Evolutionary conservation across 2,113 vertebrate genomes (phyloP), one percentile per base, ranked within the genome.

Genomic region (Eira barbara): DNA sequence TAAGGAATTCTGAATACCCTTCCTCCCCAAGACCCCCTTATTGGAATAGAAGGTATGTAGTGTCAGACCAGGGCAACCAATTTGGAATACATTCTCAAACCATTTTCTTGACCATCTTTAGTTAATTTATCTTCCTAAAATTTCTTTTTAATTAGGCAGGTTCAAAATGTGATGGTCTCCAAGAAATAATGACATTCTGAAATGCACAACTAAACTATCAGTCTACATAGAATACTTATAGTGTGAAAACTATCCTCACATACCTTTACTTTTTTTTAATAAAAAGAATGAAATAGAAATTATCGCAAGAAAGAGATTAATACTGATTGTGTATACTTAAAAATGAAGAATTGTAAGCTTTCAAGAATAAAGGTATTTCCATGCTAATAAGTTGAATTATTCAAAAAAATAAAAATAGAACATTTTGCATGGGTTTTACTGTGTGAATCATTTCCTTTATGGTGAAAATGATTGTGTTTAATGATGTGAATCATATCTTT

Each of bases 401-500:
- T 95, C 69, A 96, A 97, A 97, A 74, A 80, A 96, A 94, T 65
- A 65, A 94, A 96, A 82, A 74, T 71, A 39, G 76, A 82, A 96
- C 94, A 94, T 98, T 98, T 98, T 96, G 63, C 49, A 86, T 96
- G 63, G 74, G 63, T 94, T 95, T 97, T 98, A 98, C 91, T 83
- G 34, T 97, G 87, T 97, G 97, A 97, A 98, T 98, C 84, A 52
- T 98, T 98, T 97, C 52, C 84, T 98, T 97, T 96, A 71, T 95
- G 95, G 97, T 96, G 86, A 96, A 98, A 99, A 98, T 97, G 91
- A 98, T 97, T 47, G 84, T 98, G 98, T 98, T 98, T 99, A 98
- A 98, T 98, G 98, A 98, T 97, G 84, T 98, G 96, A 98, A 98
- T 98, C 97, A 97, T 96, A 98, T 98, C 82, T 98, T 98, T 98